A percentile compares a stretch with the other conserved stretches of the same genome.
Evolutionary conservation across 2,113 vertebrate genomes (phyloP).

Genomic region (Rallus limicola): DNA sequence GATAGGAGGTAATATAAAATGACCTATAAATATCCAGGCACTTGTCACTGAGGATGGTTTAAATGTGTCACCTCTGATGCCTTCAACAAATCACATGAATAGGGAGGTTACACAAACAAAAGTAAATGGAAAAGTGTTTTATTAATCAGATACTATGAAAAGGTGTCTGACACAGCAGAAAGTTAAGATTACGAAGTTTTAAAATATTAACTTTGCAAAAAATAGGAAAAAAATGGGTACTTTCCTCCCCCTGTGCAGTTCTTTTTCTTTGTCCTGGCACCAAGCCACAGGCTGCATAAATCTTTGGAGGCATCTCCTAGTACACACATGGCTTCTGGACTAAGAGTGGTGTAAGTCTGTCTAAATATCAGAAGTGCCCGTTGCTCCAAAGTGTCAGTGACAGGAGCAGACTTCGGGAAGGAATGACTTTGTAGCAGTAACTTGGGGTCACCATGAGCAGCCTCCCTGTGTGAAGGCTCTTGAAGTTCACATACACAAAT

Average conservation of each 20-base stretch:
- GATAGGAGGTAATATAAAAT: not conserved
- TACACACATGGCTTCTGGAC: not conserved
- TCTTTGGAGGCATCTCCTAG: not conserved
- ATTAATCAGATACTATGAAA: not conserved
- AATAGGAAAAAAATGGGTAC: not conserved
- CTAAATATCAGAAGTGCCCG: not conserved
- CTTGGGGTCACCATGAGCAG: not conserved
- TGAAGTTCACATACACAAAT: not conserved
- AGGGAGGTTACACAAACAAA: not conserved
- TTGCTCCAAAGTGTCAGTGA: not conserved
- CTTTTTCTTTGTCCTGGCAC: not conserved
- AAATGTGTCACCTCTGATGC: not conserved
- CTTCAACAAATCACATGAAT: constrained; percentile 23
- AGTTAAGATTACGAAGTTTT: not conserved
- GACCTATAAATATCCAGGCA: not conserved
- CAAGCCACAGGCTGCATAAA: not conserved
- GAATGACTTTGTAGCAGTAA: not conserved
- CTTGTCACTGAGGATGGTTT: not conserved
- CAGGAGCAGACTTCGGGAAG: not conserved
- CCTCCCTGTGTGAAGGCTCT: not conserved
- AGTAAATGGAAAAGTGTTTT: not conserved
- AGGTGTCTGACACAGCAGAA: not conserved
- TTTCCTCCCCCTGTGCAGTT: not conserved
- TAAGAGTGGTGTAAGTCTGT: not conserved
- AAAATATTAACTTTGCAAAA: not conserved